Conservation (phyloP, 1,140 invertebrate genomes). For the Procambarus virginalis region DNA sequence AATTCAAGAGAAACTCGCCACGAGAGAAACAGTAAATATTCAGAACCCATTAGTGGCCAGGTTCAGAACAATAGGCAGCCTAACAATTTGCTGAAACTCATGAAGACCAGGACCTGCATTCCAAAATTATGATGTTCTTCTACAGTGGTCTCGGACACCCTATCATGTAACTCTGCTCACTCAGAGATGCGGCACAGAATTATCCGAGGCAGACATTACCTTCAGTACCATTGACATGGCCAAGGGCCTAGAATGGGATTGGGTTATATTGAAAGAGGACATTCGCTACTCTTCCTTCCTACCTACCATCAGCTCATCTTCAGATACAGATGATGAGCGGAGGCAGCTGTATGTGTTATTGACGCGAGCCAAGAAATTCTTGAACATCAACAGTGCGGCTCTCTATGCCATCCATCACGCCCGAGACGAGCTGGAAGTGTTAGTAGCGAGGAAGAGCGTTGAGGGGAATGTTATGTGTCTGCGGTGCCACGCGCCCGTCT, state of each 20-base stretch:
- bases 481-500: not conserved
- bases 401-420: conserved; percentile 31
- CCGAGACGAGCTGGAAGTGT: conserved; percentile 25
- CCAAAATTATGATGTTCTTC: conserved; percentile 57
- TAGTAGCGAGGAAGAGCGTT: not conserved
- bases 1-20: not conserved
- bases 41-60: conserved; percentile 33
- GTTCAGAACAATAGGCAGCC: not conserved
- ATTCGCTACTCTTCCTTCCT: no score
- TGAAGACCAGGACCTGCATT: conserved; percentile 55
- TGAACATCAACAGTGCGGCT: conserved; percentile 54
- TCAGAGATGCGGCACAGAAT: conserved; percentile 13
- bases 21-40: conserved; percentile 18
- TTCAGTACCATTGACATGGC: conserved; percentile 69
- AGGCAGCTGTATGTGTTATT: conserved; percentile 68
- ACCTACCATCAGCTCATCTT: not conserved
- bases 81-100: conserved; percentile 24
- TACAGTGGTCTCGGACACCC: conserved; percentile 12
- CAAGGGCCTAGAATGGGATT: conserved; percentile 70
- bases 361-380: conserved; percentile 64
- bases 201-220: conserved; percentile 33
- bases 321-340: conserved; percentile 38
- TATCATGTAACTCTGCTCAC: conserved; percentile 27
- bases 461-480: not conserved
- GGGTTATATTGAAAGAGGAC: conserved; percentile 63